Conservation (phyloP, 2,113 vertebrate genomes). For the Syrrhaptes paradoxus region DNA sequence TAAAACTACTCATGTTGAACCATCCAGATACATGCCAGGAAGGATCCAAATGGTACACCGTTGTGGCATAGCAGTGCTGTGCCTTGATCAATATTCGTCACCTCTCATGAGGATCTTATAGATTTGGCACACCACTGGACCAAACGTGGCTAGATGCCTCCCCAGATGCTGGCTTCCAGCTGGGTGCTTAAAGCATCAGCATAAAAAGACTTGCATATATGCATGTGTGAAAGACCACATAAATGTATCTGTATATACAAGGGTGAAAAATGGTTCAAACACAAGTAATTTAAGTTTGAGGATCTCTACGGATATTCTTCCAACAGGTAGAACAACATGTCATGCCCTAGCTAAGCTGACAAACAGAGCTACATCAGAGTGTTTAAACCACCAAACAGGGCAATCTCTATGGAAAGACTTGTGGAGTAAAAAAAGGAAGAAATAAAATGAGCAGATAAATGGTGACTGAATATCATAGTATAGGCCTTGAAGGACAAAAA, state of each 20-base stretch:
- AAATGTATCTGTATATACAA: neutral
- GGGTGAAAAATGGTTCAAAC: slow-evolving; percentile 3
- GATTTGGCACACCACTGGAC: neutral
- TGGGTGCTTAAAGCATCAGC: neutral
- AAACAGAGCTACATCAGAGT: slow-evolving; percentile 4
- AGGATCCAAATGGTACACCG: neutral
- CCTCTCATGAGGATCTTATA: neutral
- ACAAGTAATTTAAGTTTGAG: neutral
- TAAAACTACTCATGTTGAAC: neutral
- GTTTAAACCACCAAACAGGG: slow-evolving; percentile 10
- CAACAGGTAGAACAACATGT: neutral
- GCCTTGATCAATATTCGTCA: neutral
- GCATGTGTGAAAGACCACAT: neutral
- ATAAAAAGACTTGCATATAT: neutral
- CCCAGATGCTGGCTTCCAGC: neutral
- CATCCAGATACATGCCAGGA: neutral
- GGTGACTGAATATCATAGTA: slow-evolving; percentile 2
- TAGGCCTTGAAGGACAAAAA: neutral
- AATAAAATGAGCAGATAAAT: slow-evolving; percentile 50
- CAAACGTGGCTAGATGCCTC: neutral
- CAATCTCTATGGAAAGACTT: slow-evolving; percentile 12
- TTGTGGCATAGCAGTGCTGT: neutral
- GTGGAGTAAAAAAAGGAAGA: neutral
- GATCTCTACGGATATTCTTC: neutral
- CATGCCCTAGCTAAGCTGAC: neutral